Evolutionary conservation across 35 echinoderm and acorn worm genomes (phyloP).

Genomic region (Acanthaster planci): DNA sequence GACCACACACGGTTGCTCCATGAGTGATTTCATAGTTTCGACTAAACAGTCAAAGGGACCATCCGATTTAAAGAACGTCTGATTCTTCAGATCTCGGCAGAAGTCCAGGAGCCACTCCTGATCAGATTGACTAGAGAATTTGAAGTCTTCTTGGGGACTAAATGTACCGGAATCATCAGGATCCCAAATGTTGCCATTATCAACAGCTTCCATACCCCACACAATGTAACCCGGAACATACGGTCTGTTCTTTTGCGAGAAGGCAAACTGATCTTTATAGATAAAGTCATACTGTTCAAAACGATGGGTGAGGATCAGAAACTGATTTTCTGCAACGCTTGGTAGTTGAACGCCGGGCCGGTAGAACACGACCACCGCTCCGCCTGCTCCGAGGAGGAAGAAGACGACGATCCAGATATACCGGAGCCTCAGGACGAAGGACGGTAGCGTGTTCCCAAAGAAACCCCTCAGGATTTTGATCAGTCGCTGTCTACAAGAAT

Average conservation of each 20-base stretch:
- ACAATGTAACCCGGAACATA: constrained; percentile 28
- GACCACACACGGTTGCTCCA: constrained; percentile 34
- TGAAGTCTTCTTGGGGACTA: constrained; percentile 36
- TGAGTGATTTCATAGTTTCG: constrained; percentile 38
- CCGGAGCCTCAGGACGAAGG: constrained; percentile 57
- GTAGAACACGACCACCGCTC: constrained; percentile 49
- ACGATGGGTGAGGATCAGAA: constrained; percentile 55
- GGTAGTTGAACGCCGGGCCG: constrained; percentile 60
- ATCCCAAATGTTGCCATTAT: constrained; percentile 75
- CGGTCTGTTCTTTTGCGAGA: constrained; percentile 17
- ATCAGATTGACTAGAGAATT: constrained; percentile 40
- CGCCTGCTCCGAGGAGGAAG: constrained; percentile 55
- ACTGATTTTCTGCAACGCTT: constrained; percentile 62
- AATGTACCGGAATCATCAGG: constrained; percentile 55
- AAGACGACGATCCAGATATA: constrained; percentile 68
- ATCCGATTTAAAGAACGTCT: constrained; percentile 45
- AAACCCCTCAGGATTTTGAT: not conserved
- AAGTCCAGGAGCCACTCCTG: constrained; percentile 64
- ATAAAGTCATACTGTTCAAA: constrained; percentile 85
- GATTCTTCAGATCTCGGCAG: constrained; percentile 50
- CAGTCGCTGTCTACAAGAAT: not conserved
- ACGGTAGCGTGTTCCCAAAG: constrained; percentile 62
- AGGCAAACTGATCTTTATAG: constrained; percentile 60
- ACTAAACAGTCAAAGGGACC: constrained; percentile 54
- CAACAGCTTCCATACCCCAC: constrained; percentile 59